Base-by-base conservation (phyloP, 2,113 vertebrate species). In the Pardalotus punctatus region DNA sequence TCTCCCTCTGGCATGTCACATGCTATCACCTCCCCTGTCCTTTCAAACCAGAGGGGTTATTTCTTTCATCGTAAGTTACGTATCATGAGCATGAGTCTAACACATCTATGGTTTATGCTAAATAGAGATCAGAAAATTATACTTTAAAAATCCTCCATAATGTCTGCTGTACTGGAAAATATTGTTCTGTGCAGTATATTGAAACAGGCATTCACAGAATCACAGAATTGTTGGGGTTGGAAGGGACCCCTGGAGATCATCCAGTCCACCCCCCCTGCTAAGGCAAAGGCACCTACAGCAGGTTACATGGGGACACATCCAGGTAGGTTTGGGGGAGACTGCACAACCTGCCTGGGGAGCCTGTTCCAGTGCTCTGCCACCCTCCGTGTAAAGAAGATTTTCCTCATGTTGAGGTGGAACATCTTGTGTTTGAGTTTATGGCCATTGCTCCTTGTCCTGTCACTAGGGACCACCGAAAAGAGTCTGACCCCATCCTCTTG, bases 381-480 rank as follows among this genome's bases (percentile, higher is more conserved):
- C 20, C 25, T 36, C 36, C 43, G 14, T 7, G 9, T 15, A 27
- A 57, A 40, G 42, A 67, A 45, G 11, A 60, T 60, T 4, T 51
- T 14, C 31, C 35, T 27, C 22, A 43, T 12, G 8, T 28, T 60
- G 7, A 60, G 23, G 14, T 77, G 45, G 17, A 51, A 33, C 5
- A 6, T 21, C 21, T 22, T 15, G 53, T 33, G 7, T 8, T 43
- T 86, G 43, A 36, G 3, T 43, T 77, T 43, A 51, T 60, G 36
- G 72, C 45, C 33, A 43, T 43, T 60, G 10, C 18, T 69, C 33
- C 62, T 45, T 10, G 4, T 48, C 33, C 27, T 86, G 27, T 43
- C 0, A 0, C 28, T 78, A 38, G 8, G 38, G 1, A 47, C 12
- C 28, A 38, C 14, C 11, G 45, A 19, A 69, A 24, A n/a, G 29